Evolutionary conservation across 2,888 invertebrate species (phyloP).

Genomic region (Dicycla oo): DNA sequence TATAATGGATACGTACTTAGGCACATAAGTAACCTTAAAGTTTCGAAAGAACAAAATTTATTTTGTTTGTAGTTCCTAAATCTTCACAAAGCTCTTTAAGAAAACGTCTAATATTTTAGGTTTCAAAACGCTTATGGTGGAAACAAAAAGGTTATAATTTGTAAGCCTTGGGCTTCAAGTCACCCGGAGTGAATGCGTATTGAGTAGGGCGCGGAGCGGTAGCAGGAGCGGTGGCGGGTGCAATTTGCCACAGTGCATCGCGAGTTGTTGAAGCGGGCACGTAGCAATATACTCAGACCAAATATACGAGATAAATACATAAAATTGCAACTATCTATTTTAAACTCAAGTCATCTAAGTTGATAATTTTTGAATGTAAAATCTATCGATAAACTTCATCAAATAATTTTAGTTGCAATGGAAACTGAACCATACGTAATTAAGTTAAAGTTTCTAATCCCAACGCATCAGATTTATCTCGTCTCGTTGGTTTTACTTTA

Average conservation of each 20-base stretch:
- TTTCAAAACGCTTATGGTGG: slow-evolving; percentile 9
- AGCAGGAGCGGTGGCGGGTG: not conserved
- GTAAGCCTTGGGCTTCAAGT: slow-evolving; percentile 14
- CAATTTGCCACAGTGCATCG: not conserved
- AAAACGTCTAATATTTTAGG: slow-evolving; percentile 49
- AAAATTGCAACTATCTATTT: too few relatives aligned
- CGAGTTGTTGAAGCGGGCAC: not conserved
- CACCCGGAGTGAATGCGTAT: not conserved
- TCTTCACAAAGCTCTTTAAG: slow-evolving; percentile 23
- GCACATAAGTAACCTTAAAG: not conserved
- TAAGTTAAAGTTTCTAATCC: too few relatives aligned
- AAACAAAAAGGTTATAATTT: slow-evolving; percentile 50
- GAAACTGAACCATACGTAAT: too few relatives aligned
- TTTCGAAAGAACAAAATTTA: not conserved
- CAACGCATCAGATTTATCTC: too few relatives aligned
- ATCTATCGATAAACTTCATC: too few relatives aligned
- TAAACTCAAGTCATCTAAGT: too few relatives aligned
- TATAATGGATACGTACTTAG: not conserved
- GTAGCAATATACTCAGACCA: too few relatives aligned
- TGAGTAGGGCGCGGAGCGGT: slow-evolving; percentile 1
- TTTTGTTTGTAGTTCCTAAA: slow-evolving; percentile 3
- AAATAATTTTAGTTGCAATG: too few relatives aligned
- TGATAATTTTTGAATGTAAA: too few relatives aligned
- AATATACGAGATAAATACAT: too few relatives aligned
- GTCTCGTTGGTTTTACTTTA: too few relatives aligned